A percentile compares a stretch with the other conserved stretches of the same genome.
These are phyloP conservation scores for Xenopus laevis DNA, from an alignment of 2,113 vertebrate genomes.

Conservation along the genomic window DNA sequence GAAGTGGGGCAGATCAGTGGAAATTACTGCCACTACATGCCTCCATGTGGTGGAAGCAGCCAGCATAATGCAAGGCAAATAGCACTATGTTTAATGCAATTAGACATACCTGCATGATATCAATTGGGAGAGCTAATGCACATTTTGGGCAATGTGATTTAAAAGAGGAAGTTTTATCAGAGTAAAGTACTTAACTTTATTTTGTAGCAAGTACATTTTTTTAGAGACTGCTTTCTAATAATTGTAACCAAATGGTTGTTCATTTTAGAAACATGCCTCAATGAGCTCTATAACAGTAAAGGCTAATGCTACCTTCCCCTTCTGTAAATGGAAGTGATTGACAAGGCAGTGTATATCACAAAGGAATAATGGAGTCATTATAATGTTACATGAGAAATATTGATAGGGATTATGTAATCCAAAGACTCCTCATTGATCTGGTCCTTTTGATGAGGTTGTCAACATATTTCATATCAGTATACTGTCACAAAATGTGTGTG, in stretches of 20 bases:
- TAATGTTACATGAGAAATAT: conserved; percentile 1
- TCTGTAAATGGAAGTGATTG: background rate
- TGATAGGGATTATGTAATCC: background rate
- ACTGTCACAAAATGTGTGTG: no score
- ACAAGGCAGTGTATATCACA: background rate
- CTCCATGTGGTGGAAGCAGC: conserved; percentile 71
- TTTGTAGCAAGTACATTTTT: conserved; percentile 2
- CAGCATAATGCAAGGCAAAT: conserved; percentile 72
- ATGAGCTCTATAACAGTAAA: background rate
- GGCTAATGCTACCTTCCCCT: background rate
- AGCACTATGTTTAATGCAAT: conserved; percentile 63
- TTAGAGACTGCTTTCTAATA: background rate
- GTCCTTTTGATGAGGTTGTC: background rate
- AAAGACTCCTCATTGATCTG: background rate
- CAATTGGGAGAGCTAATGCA: conserved; percentile 29
- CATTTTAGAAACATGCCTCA: background rate
- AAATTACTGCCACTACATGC: conserved; percentile 87
- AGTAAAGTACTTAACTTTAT: background rate
- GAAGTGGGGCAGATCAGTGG: conserved; percentile 88
- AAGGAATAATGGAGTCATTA: background rate
- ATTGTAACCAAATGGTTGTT: background rate
- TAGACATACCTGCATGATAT: conserved; percentile 71
- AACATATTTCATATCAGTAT: background rate
- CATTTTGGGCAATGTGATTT: conserved; percentile 22
- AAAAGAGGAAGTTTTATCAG: conserved; percentile 16